phyloP scores from a whole-genome alignment of 1,140 invertebrate species.

The Bombus impatiens region DNA sequence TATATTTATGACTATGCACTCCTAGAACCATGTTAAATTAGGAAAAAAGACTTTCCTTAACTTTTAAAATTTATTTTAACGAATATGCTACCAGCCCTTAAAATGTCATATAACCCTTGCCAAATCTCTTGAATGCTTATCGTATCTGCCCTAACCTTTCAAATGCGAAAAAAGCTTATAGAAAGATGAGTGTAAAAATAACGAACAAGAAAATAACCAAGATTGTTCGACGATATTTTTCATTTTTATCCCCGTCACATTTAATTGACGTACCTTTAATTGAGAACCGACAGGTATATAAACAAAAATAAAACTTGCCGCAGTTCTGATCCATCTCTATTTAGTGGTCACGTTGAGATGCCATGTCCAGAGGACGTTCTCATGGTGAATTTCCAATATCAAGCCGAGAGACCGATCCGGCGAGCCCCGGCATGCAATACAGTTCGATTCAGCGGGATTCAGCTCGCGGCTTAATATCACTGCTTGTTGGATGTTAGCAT shows the following conservation, averaged over 20 bases:
- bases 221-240: neutral
- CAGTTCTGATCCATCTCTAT: constrained; percentile 13
- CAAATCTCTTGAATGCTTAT: neutral
- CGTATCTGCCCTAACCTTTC: neutral
- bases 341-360: constrained; percentile 60
- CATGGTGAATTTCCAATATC: constrained; percentile 66
- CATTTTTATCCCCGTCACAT: constrained; percentile 18
- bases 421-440: constrained; percentile 24
- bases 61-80: neutral
- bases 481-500: constrained; percentile 64
- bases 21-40: too few species aligned
- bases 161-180: too few species aligned
- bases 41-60: too few species aligned
- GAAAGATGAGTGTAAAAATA: neutral
- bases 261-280: constrained; percentile 28
- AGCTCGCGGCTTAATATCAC: constrained; percentile 66
- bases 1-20: too few species aligned
- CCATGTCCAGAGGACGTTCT: constrained; percentile 62
- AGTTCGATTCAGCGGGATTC: constrained; percentile 49
- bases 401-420: constrained; percentile 44
- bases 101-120: neutral
- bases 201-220: neutral
- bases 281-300: constrained; percentile 10
- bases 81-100: neutral
- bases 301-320: constrained; percentile 33